A percentile compares a stretch with the other conserved stretches of the same genome.
Conservation (phyloP, 2,113 vertebrate species). For the Microcebus griseorufus region DNA sequence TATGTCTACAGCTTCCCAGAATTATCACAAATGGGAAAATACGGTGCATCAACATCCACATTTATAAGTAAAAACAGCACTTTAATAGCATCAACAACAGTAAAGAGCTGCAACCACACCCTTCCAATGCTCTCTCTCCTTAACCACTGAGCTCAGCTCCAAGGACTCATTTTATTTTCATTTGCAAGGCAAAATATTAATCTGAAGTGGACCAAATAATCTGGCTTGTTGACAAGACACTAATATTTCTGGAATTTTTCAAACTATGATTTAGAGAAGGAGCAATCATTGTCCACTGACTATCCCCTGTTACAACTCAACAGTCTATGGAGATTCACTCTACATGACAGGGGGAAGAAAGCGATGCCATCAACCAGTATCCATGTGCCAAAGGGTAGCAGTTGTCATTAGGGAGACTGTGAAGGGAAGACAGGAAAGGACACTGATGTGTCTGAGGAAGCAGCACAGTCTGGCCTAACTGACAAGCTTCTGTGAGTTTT, state of each 20-base stretch:
- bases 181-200: constrained; percentile 4
- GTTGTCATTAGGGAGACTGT: not conserved
- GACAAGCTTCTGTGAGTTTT: not conserved
- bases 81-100: not conserved
- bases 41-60: not conserved
- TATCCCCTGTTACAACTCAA: not conserved
- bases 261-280: not conserved
- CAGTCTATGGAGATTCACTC: not conserved
- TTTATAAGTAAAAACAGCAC: not conserved
- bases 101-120: constrained; percentile 2
- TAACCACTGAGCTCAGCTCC: not conserved
- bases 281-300: constrained; percentile 55
- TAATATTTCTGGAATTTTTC: constrained; percentile 39
- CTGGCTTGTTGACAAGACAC: not conserved
- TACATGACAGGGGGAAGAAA: constrained; percentile 2
- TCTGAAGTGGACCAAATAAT: not conserved
- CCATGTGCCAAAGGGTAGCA: not conserved
- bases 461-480: not conserved
- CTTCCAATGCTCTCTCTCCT: not conserved
- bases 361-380: not conserved
- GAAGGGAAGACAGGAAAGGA: not conserved
- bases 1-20: not conserved
- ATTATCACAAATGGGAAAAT: not conserved
- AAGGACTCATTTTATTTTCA: constrained; percentile 26
- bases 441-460: not conserved